A percentile compares a stretch with the other conserved stretches of the same genome.
Conservation (phyloP, 2,113 vertebrate species). For the Sturnira hondurensis region DNA sequence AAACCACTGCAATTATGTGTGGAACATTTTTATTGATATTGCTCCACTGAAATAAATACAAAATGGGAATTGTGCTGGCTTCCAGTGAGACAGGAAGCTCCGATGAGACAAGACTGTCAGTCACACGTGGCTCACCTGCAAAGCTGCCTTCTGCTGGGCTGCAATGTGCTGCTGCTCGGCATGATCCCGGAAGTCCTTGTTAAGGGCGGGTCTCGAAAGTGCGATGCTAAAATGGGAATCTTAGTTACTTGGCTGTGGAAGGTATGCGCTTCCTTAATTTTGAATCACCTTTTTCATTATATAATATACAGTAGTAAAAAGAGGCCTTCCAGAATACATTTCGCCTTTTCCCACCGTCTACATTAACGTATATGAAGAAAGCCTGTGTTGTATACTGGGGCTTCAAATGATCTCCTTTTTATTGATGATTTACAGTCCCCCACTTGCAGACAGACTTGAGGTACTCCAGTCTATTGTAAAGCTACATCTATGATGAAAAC, state of each 20-base stretch:
- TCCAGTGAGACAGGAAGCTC: not conserved
- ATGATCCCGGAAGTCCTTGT: conserved; percentile 93
- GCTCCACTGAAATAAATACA: conserved; percentile 25
- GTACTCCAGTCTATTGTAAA: not conserved
- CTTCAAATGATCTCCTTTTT: conserved; percentile 30
- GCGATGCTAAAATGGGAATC: conserved; percentile 83
- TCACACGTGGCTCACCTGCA: conserved; percentile 85
- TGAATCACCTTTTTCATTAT: not conserved
- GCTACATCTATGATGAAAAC: not conserved
- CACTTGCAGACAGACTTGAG: not conserved
- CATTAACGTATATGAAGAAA: not conserved
- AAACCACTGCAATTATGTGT: not conserved
- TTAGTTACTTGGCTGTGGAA: not conserved
- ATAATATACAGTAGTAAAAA: not conserved
- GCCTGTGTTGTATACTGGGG: not conserved
- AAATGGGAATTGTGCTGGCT: not conserved
- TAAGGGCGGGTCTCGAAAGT: conserved; percentile 85
- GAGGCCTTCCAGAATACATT: not conserved
- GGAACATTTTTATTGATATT: conserved; percentile 16
- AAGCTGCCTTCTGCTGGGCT: conserved; percentile 95
- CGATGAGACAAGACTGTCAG: not conserved
- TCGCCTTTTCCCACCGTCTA: not conserved
- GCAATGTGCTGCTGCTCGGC: conserved; percentile 98
- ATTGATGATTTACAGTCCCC: not conserved
- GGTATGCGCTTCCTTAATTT: not conserved